Base-by-base conservation (phyloP, 1,140 invertebrate species). In the Phocides pigmalion region DNA sequence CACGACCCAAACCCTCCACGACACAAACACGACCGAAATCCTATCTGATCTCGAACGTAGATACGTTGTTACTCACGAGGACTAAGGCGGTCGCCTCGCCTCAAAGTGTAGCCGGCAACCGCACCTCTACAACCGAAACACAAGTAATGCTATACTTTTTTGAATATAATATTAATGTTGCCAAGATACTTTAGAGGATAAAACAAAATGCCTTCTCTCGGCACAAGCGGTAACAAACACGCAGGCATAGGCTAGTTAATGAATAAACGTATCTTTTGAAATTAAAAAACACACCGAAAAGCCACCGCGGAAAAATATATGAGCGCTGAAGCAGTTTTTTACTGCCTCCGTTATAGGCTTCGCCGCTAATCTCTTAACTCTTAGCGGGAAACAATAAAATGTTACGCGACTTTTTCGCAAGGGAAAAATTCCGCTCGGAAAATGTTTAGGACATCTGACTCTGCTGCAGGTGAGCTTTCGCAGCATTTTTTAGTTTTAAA, bases 321-420 rank as follows among this genome's bases (percentile, higher is more conserved):
- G 70, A 74, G 66, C 66, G 64, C 66, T 70, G 68, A 73, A 74
- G 67, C 69, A 67, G 68, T 70, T 70, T 81, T 81, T 79, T 76
- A 80, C 70, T 66, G 72, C 70, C 64, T 44, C 72, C 66, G 74
- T 76, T 79, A 79, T 81, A 79, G 76, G 75, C 76, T 76, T 79
- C 71, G 64, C 64, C 63, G 72, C 72, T 82, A 82, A 82, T 82
- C 79, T 82, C 79, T 80, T 79, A 79, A 79, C 79, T 82, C 74
- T 79, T 79, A 71, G 72, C 73, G 72, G 69, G 73, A 79, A 79
- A 78, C 79, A 82, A 82, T 82, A 80, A 82, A 80, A 80, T 65
- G 70, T 62, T 32, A 16, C 35, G 41, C 16, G 28, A 67, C 44
- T 66, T 70, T 74, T 67, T 67, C 64, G 62, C 68, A 74, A 68